Evolutionary conservation across 2,888 invertebrate genomes (phyloP), one percentile per base, ranked within the genome.

Genomic region (Pristionchus mayeri): DNA sequence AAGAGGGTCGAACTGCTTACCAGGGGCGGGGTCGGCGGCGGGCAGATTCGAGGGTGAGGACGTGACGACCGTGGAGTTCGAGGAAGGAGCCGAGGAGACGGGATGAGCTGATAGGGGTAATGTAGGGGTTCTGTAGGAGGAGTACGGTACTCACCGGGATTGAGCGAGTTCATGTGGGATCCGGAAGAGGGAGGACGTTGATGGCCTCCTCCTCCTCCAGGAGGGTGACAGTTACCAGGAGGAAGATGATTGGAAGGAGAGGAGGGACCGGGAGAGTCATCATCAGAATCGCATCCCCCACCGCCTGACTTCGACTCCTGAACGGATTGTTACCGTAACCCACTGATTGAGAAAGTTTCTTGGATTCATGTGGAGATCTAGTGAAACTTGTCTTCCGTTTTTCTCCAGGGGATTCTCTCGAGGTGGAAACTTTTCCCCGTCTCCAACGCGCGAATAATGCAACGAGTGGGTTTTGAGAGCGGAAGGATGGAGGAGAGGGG

Each of bases 241-340:
- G 63, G 18, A 6, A 34, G 63, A n/a, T 63, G 57, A 40, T 21
- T 24, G 40, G n/a, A 9, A 21, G 40, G 71, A 27, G 90, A 88
- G 4, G 91, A 91, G 27, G 91, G 91, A 27, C 91, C 91, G 18
- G 91, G 91, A 30, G 86, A 87, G 24, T 91, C 91, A 85, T 92
- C 92, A 85, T 92, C 92, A 48, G 91, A 90, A 84, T 91, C 90
- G 44, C 84, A 71, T 1, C 75, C 88, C n/a, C 89, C 89, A 30
- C 80, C 83, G 37, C 76, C 86, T 34, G 88, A 85, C 50, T 86
- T 86, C 30, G 87, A 87, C 81, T 82, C 81, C 81, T 82, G 48
- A 24, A 48, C 0, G 54, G 76, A 50, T 71, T 40, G 71, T 11
- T 30, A 9, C n/a, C 6, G 34, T 40, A 44, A 37, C 21, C 37